phyloP scores from a whole-genome alignment of 1,140 invertebrate species.

The Papilio dardanus region DNA sequence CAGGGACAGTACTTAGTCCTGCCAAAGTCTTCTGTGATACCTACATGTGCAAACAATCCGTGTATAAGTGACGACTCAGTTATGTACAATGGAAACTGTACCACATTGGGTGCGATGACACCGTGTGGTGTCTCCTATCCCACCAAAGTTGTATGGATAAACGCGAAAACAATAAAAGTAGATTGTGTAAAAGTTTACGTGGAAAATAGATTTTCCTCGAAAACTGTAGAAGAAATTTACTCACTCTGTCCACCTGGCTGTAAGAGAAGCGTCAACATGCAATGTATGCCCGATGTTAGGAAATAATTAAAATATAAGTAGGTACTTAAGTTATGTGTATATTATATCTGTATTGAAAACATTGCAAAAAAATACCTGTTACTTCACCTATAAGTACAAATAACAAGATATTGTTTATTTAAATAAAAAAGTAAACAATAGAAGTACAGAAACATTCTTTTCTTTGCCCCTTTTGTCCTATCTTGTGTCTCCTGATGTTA shows the following conservation, averaged over 20 bases:
- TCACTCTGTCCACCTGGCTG: constrained; percentile 58
- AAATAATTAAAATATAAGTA: constrained; percentile 39
- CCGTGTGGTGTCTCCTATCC: constrained; percentile 71
- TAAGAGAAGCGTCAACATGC: constrained; percentile 56
- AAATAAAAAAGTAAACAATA: background rate
- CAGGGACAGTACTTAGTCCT: constrained; percentile 83
- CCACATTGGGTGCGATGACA: constrained; percentile 68
- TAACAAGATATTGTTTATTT: no score
- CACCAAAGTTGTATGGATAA: constrained; percentile 71
- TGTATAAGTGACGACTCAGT: constrained; percentile 82
- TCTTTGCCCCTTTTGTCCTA: background rate
- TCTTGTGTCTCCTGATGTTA: background rate
- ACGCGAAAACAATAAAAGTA: constrained; percentile 76
- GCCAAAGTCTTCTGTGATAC: constrained; percentile 76
- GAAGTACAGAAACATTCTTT: background rate
- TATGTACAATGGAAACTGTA: constrained; percentile 79
- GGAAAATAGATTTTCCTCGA: constrained; percentile 58
- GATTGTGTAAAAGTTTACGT: constrained; percentile 71
- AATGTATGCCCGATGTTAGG: constrained; percentile 48
- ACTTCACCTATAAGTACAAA: background rate
- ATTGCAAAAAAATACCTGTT: background rate
- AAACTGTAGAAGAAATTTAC: background rate
- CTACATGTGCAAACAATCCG: constrained; percentile 84
- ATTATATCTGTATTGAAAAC: background rate
- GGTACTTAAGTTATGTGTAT: no score